Conservation (phyloP, 2,888 invertebrate genomes). For the Nebria salina region DNA sequence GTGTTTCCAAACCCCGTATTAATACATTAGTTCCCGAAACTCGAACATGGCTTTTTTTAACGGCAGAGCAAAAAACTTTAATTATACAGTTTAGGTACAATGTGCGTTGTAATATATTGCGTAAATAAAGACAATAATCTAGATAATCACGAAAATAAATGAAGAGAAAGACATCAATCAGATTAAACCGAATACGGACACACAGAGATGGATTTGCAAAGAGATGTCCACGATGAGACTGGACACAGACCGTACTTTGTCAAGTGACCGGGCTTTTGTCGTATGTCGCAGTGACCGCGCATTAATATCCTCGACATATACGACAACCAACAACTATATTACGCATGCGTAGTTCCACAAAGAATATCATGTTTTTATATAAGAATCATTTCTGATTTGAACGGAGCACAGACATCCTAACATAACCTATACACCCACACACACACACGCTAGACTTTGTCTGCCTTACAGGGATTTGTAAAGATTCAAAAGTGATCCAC, state of each 20-base stretch:
- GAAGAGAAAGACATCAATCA: slow-evolving; percentile 19
- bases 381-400: neutral
- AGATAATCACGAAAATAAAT: slow-evolving; percentile 8
- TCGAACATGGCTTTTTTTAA: neutral
- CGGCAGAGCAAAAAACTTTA: neutral
- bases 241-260: neutral
- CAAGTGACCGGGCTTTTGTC: neutral
- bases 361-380: neutral
- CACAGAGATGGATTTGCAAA: neutral
- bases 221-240: slow-evolving; percentile 5
- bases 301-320: neutral
- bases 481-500: slow-evolving; percentile 5
- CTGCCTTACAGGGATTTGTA: neutral
- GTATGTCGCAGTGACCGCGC: slow-evolving; percentile 1
- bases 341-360: neutral
- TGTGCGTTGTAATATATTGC: slow-evolving; percentile 2
- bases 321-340: neutral
- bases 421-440: neutral
- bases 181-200: neutral
- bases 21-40: neutral
- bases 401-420: neutral
- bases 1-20: too few relatives aligned
- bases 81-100: neutral
- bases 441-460: neutral
- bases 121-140: slow-evolving; percentile 17